Conservation (phyloP, 2,888 invertebrate genomes). For the Amiota communis region DNA sequence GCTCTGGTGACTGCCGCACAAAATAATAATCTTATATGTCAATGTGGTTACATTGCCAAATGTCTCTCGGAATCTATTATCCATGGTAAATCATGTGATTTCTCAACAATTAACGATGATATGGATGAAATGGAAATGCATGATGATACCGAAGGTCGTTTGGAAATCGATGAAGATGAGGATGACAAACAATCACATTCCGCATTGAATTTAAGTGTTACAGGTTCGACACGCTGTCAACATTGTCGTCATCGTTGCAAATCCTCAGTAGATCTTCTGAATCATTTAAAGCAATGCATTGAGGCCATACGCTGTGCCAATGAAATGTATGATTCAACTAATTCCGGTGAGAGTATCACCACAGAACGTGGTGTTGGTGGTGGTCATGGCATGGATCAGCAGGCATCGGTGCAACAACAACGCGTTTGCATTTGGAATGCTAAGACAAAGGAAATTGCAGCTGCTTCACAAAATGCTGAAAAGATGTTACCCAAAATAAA, state of each 20-base stretch:
- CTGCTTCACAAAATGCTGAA: slow-evolving; percentile 47
- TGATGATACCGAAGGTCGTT: slow-evolving; percentile 63
- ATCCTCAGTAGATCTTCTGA: slow-evolving; percentile 84
- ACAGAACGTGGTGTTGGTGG: slow-evolving; percentile 36
- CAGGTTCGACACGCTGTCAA: slow-evolving; percentile 86
- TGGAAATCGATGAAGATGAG: slow-evolving; percentile 69
- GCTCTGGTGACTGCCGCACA: slow-evolving; percentile 79
- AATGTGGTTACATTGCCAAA: slow-evolving; percentile 84
- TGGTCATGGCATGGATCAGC: too few relatives aligned
- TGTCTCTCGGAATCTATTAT: slow-evolving; percentile 86
- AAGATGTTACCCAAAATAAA: slow-evolving; percentile 40
- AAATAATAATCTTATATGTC: slow-evolving; percentile 80
- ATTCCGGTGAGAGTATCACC: slow-evolving; percentile 65
- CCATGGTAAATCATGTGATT: slow-evolving; percentile 81
- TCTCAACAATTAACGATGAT: slow-evolving; percentile 64
- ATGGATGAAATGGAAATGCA: slow-evolving; percentile 64
- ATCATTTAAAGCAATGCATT: slow-evolving; percentile 83
- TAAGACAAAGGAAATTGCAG: slow-evolving; percentile 73
- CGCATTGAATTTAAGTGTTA: slow-evolving; percentile 73
- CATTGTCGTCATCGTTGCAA: slow-evolving; percentile 90
- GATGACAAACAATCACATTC: slow-evolving; percentile 71
- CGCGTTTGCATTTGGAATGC: slow-evolving; percentile 88
- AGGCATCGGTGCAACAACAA: slow-evolving; percentile 76
- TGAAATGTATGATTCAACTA: slow-evolving; percentile 71
- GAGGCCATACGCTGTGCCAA: slow-evolving; percentile 74